phyloP scores from a whole-genome alignment of 2,888 invertebrate genomes.

The Argynnis bischoffii region DNA sequence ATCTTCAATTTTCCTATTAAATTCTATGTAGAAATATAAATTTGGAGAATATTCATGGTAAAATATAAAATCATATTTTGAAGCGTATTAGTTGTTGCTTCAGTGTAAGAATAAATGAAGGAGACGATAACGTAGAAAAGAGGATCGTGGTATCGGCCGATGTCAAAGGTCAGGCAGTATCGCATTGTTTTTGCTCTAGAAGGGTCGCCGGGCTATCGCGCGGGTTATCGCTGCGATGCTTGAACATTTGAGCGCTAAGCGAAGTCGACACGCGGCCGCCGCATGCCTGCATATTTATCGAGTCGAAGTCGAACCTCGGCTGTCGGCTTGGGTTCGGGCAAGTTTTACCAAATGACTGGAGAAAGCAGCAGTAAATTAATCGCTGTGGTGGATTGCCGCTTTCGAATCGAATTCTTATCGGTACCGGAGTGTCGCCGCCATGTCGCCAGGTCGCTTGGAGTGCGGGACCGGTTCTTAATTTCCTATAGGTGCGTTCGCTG shows the following conservation, averaged over 20 bases:
- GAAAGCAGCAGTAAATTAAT: slow-evolving; percentile 73
- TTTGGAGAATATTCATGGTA: background rate
- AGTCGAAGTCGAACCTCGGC: background rate
- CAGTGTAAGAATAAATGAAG: slow-evolving; percentile 26
- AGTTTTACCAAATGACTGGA: slow-evolving; percentile 50
- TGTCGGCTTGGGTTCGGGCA: slow-evolving; percentile 42
- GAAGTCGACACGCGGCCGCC: slow-evolving; percentile 33
- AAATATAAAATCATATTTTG: background rate
- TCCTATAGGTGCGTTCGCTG: slow-evolving; percentile 69
- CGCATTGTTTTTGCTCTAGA: slow-evolving; percentile 44
- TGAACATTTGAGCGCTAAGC: slow-evolving; percentile 29
- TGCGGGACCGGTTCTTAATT: slow-evolving; percentile 73
- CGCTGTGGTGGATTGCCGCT: slow-evolving; percentile 57
- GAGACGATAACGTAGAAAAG: slow-evolving; percentile 27
- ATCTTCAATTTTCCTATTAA: background rate
- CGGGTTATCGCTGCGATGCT: slow-evolving; percentile 39
- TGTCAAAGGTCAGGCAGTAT: slow-evolving; percentile 46
- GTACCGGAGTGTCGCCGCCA: slow-evolving; percentile 57
- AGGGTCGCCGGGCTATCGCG: slow-evolving; percentile 42
- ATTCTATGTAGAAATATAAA: background rate
- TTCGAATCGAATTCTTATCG: slow-evolving; percentile 77
- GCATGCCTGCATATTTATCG: slow-evolving; percentile 27
- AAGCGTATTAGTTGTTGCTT: slow-evolving; percentile 4
- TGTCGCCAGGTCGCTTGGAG: background rate
- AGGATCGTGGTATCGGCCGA: slow-evolving; percentile 39